A percentile compares a stretch with the other conserved stretches of the same genome.
Conservation (phyloP, 2,797 vertebrate species). For the Rallus crepitans region DNA sequence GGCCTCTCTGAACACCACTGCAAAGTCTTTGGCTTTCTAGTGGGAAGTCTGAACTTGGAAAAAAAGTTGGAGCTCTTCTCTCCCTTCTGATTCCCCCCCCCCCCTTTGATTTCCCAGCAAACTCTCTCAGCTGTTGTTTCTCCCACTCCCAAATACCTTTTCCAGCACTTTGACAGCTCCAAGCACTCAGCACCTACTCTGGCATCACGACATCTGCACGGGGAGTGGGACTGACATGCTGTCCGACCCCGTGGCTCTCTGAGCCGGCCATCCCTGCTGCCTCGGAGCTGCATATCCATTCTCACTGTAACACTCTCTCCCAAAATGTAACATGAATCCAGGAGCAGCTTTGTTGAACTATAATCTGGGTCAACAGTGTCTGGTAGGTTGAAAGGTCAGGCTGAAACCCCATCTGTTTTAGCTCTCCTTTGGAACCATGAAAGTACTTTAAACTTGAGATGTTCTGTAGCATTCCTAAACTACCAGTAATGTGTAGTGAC, state of each 20-base stretch:
- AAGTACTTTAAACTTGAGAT: constrained; percentile 72
- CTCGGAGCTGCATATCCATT: not conserved
- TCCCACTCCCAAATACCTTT: not conserved
- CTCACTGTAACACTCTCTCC: not conserved
- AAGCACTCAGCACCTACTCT: not conserved
- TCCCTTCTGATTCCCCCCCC: not conserved
- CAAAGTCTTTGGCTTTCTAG: not conserved
- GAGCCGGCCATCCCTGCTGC: not conserved
- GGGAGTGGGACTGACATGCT: not conserved
- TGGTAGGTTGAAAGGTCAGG: constrained; percentile 65
- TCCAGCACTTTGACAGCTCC: not conserved
- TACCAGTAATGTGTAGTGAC: constrained; percentile 68
- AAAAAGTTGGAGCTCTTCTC: fast-evolving
- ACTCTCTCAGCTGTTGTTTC: not conserved
- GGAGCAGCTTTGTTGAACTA: constrained; percentile 56
- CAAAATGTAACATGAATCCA: constrained; percentile 58
- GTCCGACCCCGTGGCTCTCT: not conserved
- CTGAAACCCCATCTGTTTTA: constrained; percentile 71
- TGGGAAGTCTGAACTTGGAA: not conserved
- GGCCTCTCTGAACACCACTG: not conserved
- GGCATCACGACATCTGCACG: not conserved
- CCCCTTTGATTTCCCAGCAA: not conserved
- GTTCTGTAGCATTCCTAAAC: constrained; percentile 63
- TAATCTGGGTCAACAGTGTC: constrained; percentile 59
- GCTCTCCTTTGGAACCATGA: constrained; percentile 59